phyloP scores from a whole-genome alignment of 1,140 invertebrate genomes.

The Lanistes nyassanus region DNA sequence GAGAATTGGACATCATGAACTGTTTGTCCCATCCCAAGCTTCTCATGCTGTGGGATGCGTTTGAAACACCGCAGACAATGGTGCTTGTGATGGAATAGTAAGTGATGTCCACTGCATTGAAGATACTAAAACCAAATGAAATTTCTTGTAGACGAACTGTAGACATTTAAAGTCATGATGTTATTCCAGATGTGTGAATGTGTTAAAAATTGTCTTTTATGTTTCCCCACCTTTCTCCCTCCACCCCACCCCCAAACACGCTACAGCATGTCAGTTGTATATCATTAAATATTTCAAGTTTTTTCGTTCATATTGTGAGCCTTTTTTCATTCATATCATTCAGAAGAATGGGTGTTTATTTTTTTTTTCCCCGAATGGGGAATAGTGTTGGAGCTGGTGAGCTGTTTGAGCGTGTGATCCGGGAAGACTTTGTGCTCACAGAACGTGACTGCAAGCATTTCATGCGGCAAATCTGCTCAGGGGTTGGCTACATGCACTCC shows the following conservation, averaged over 20 bases:
- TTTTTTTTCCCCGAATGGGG: constrained; percentile 26
- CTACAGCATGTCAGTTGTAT: too few relatives aligned
- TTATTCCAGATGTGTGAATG: too few relatives aligned
- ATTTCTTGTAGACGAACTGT: too few relatives aligned
- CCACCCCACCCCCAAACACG: too few relatives aligned
- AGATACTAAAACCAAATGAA: too few relatives aligned
- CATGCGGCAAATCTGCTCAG: constrained; percentile 89
- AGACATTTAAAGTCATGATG: too few relatives aligned
- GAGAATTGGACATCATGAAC: constrained; percentile 99
- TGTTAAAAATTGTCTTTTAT: too few relatives aligned
- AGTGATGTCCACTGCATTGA: constrained; percentile 68
- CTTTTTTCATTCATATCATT: too few relatives aligned
- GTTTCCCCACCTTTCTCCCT: too few relatives aligned
- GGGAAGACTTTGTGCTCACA: constrained; percentile 90
- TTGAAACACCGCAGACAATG: constrained; percentile 98
- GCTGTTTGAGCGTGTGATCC: constrained; percentile 89
- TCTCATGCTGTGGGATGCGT: constrained; percentile 98
- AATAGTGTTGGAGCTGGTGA: constrained; percentile 89
- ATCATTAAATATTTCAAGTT: too few relatives aligned
- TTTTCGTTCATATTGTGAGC: too few relatives aligned
- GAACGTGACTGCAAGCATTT: constrained; percentile 92
- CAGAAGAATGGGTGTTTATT: constrained; percentile 12
- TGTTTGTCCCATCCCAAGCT: constrained; percentile 96
- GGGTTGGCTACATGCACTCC: constrained; percentile 89
- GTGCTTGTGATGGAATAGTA: constrained; percentile 99